Base-by-base conservation (phyloP, 2,113 vertebrate genomes). In the Rousettus leschenaultii region DNA sequence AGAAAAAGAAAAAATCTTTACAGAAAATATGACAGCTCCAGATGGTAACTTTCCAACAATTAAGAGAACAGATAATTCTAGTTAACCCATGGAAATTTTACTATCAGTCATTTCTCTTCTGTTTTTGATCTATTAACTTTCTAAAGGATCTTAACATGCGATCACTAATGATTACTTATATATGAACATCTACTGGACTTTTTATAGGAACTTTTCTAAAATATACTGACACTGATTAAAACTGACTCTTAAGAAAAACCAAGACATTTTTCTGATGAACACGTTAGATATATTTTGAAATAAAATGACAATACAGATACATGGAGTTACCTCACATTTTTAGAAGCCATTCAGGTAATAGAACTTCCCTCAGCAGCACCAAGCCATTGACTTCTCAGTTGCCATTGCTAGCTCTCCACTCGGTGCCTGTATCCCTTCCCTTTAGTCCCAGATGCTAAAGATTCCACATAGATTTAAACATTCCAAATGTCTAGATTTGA, bases 1-100 rank as follows among this genome's bases (percentile, higher is more conserved):
- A 92, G 33, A 73, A 53, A 78, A 82, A 94, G n/a, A n/a, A 94
- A 48, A 90, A 35, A 57, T 66, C 53, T 84, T 92, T 94, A 77
- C 82, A 70, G 30, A 91, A 96, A 97, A 95, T 85, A 88, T 71
- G 77, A 91, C 66, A 92, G 38, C 53, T 94, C 88, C 91, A 97
- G 95, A 95, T 95, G 93, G 82, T 79, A 45, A 61, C 65, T 87
- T 94, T 91, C 80, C 43, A 75, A 97, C 95, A 95, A 86, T 95
- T 84, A 89, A 86, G 73, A 38, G 21, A 96, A 87, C 33, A 90
- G 71, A 95, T 87, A 16, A 94, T 92, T 96, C 89, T 80, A 90
- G 65, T 94, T 94, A 96, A 96, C 80, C 85, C 91, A 88, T 96
- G 19, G 53, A 95, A 77, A 95, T 87, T 85, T 92, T 73, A 65